Evolutionary conservation across 1,140 invertebrate genomes (phyloP), one percentile per base, ranked within the genome.

Genomic region (Stegodyphus dumicola): DNA sequence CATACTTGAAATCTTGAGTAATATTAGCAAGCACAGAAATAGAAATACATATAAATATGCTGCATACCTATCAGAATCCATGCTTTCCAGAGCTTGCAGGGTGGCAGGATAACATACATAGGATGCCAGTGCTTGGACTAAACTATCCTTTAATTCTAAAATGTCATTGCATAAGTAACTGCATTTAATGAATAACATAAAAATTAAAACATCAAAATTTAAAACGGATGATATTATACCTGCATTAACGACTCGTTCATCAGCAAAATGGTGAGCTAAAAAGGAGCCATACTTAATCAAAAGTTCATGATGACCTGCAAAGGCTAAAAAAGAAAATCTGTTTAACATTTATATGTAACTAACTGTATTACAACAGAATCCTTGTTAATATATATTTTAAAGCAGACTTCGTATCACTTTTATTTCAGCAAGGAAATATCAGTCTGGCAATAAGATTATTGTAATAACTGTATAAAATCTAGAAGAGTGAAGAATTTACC

Each of bases 61-160:
- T 76, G 11, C 49, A 51, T 71, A 85, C 90, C 89, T 92, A 67
- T 93, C 91, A 85, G 91, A 71, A 3, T 93, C 92, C 67, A 94
- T 91, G 70, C 89, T 91, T 89, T 95, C 95, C n/a, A 95, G 88
- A 4, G 93, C 92, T 51, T 92, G 91, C 48, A 93, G 90, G 71
- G 92, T 94, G 76, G 92, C 90, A 4, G 92, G 90, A 89, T 92
- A 92, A 13, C 93, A 94, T 0, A 93, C 93, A 73, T 95, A 94
- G 74, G 92, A 93, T n/a, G 95, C 95, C 17, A 96, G 89, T 0
- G 94, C 94, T 88, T 96, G 93, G 6, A 95, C 93, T 6, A 96
- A 88, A 0, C 93, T 94, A 87, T 96, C 95, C 83, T 95, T 94
- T 1, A 94, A 93, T 86, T 95, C 95, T 93, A 33, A 88, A 88